phyloP scores from a whole-genome alignment of 2,113 vertebrate species.

The Amia ocellicauda region DNA sequence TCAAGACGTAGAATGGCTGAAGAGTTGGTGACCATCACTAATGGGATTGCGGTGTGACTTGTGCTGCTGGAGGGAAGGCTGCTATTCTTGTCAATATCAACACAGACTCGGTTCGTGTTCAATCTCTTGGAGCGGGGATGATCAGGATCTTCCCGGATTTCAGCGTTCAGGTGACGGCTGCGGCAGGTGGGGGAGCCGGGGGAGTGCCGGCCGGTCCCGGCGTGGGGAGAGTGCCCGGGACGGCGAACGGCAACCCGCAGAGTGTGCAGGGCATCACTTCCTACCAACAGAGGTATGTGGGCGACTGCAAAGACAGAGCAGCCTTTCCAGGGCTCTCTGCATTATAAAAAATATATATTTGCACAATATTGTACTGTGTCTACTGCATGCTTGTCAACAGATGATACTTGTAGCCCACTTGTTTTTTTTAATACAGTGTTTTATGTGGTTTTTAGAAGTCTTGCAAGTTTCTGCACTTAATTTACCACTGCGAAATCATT shows the following conservation, averaged over 20 bases:
- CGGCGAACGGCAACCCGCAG: slow-evolving; percentile 87
- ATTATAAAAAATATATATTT: too few species aligned
- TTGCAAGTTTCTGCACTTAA: too few species aligned
- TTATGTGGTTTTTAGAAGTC: too few species aligned
- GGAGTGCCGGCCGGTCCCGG: slow-evolving; percentile 83
- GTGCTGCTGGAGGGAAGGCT: slow-evolving; percentile 67
- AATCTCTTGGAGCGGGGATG: slow-evolving; percentile 72
- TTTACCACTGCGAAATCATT: neutral
- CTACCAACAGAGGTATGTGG: slow-evolving; percentile 94
- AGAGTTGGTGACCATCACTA: slow-evolving; percentile 60
- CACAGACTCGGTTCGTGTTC: slow-evolving; percentile 54
- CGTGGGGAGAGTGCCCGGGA: slow-evolving; percentile 77
- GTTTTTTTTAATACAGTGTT: too few species aligned
- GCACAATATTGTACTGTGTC: too few species aligned
- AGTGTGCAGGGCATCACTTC: slow-evolving; percentile 87
- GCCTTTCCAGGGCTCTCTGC: neutral
- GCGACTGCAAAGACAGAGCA: slow-evolving; percentile 11
- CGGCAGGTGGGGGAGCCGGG: slow-evolving; percentile 78
- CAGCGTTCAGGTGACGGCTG: slow-evolving; percentile 96
- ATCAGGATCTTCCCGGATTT: slow-evolving; percentile 99
- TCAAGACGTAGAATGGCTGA: slow-evolving; percentile 47
- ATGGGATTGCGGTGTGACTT: slow-evolving; percentile 78
- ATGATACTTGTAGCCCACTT: too few species aligned
- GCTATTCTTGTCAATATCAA: slow-evolving; percentile 45
- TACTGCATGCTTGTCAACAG: too few species aligned